Conservation (phyloP, 2,888 invertebrate species). For the Mythimna loreyi region DNA sequence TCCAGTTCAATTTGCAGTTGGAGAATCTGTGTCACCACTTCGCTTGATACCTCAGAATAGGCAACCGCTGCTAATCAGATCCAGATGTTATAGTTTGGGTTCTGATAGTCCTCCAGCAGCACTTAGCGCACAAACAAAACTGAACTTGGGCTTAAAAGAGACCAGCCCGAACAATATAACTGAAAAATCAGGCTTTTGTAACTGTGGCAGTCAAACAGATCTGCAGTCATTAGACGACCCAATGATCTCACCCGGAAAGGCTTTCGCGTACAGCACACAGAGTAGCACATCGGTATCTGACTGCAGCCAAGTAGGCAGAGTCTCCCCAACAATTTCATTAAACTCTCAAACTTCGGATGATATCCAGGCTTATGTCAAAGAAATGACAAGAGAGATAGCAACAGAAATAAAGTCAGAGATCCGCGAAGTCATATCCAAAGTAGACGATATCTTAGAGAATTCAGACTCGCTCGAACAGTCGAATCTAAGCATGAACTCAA, state of each 20-base stretch:
- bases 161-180: slow-evolving; percentile 82
- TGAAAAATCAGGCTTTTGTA: slow-evolving; percentile 90
- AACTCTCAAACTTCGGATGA: slow-evolving; percentile 91
- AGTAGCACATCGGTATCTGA: slow-evolving; percentile 90
- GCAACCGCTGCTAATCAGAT: slow-evolving; percentile 78
- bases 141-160: slow-evolving; percentile 92
- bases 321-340: slow-evolving; percentile 90
- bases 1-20: slow-evolving; percentile 93
- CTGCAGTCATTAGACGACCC: slow-evolving; percentile 92
- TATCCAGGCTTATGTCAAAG: slow-evolving; percentile 94
- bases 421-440: slow-evolving; percentile 94
- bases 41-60: slow-evolving; percentile 76
- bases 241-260: slow-evolving; percentile 85
- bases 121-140: slow-evolving; percentile 92
- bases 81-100: slow-evolving; percentile 93
- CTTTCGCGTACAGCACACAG: slow-evolving; percentile 86
- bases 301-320: slow-evolving; percentile 89
- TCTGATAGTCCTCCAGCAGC: slow-evolving; percentile 89
- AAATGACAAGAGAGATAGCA: slow-evolving; percentile 94
- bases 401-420: slow-evolving; percentile 96
- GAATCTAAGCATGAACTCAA: slow-evolving; percentile 87
- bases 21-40: slow-evolving; percentile 91
- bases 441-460: slow-evolving; percentile 94
- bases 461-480: slow-evolving; percentile 91
- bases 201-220: slow-evolving; percentile 94